Conservation (phyloP, 2,797 vertebrate species). For the Florisuga fusca region DNA sequence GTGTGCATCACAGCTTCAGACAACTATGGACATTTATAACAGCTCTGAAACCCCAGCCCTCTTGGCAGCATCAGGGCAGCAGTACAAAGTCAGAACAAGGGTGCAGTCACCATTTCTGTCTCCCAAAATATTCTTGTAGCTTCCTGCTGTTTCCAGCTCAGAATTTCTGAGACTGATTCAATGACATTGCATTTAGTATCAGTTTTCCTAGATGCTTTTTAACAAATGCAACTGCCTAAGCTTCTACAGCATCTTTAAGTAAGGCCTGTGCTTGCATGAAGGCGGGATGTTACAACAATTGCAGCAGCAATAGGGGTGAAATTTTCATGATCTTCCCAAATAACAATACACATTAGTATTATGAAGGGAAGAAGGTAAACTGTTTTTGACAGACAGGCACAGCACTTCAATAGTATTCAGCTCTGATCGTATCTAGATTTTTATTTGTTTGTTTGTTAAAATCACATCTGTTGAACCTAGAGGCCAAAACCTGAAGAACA, state of each 20-base stretch:
- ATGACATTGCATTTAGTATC: not conserved
- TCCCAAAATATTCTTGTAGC: not conserved
- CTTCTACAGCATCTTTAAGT: not conserved
- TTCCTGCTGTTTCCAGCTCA: not conserved
- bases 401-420: not conserved
- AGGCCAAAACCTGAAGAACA: not conserved
- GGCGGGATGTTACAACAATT: not conserved
- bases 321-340: not conserved
- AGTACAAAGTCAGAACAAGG: not conserved
- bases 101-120: not conserved
- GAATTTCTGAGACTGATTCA: not conserved
- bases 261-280: not conserved
- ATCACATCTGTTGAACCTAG: not conserved
- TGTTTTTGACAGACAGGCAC: not conserved
- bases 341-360: accelerated
- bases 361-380: not conserved
- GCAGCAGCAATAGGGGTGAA: not conserved
- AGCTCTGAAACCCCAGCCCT: not conserved
- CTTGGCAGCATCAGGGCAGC: not conserved
- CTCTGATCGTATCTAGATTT: not conserved
- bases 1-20: accelerated
- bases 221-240: not conserved
- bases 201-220: not conserved
- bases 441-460: not conserved
- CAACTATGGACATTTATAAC: accelerated